Base-by-base conservation (phyloP, 2,888 invertebrate species). In the Plebejus anna region DNA sequence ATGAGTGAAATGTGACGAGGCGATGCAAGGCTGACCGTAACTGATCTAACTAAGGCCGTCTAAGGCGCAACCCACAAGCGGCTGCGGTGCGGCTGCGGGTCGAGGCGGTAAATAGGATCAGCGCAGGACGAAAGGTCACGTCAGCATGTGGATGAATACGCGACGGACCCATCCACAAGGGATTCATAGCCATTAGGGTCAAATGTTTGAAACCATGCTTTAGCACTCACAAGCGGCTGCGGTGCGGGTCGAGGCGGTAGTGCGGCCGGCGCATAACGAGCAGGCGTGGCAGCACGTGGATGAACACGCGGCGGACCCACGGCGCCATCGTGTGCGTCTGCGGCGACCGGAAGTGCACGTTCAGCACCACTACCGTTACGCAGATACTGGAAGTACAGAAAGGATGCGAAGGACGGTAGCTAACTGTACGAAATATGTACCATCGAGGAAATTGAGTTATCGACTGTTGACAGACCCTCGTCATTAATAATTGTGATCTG, bases 251-350 rank as follows among this genome's bases (percentile, higher is more conserved):
- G 82, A 95, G 89, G 83, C 95, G 95, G 86, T 95, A 95, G 88
- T 96, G 96, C 82, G 96, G 96, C 87, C 98, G 96, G 85, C 98
- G 96, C 98, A 99, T 98, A 85, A 98, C 97, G 85, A 99, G 95
- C 86, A 99, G 95, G 83, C 98, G 96, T 84, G 99, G 99, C 90
- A 99, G 95, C 89, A 98, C 97, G 95, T 99, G 98, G 87, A 99
- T 98, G 95, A 99, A 99, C 85, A 99, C 97, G 82, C 97, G 96
- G 81, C 98, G 96, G 85, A 99, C 98, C 99, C 99, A 99, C 76
- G 97, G 98, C 80, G 98, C 97, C 99, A 99, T 99, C 82, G 97
- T 97, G 95, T 99, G 99, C 81, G 99, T 99, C 91, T 98, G 98
- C 81, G 99, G 98, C 82, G 98, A 98, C 78, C 99, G 97, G 95